phyloP scores from a whole-genome alignment of 2,113 vertebrate genomes.

The Tapirus terrestris region DNA sequence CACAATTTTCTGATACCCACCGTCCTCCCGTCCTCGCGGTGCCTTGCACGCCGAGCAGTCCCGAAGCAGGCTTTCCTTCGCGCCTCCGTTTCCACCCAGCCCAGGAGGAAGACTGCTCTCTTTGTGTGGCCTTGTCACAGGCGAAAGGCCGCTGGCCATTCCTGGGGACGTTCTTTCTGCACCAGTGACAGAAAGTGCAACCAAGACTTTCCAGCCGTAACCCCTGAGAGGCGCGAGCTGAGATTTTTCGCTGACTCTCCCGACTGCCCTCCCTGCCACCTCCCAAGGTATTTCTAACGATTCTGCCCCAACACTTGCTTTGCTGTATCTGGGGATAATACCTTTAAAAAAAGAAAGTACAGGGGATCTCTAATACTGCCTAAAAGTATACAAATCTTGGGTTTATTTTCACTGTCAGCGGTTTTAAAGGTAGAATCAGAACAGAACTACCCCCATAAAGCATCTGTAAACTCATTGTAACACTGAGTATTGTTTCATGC shows the following conservation, averaged over 20 bases:
- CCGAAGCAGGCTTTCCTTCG: slow-evolving; percentile 92
- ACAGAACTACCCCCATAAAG: slow-evolving; percentile 76
- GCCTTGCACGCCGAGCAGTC: slow-evolving; percentile 93
- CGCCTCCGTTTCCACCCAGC: slow-evolving; percentile 89
- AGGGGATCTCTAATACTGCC: slow-evolving; percentile 86
- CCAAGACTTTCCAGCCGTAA: slow-evolving; percentile 88
- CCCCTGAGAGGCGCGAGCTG: slow-evolving; percentile 87
- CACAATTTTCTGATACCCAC: slow-evolving; percentile 99
- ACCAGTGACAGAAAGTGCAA: slow-evolving; percentile 89
- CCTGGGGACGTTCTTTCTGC: slow-evolving; percentile 89
- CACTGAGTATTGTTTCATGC: slow-evolving; percentile 74
- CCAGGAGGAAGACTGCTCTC: slow-evolving; percentile 90
- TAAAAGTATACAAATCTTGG: slow-evolving; percentile 79
- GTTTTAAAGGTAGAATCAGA: slow-evolving; percentile 84
- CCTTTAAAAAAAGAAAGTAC: slow-evolving; percentile 84
- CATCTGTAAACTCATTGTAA: slow-evolving; percentile 84
- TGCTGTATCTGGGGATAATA: slow-evolving; percentile 84
- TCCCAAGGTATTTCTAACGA: slow-evolving; percentile 78
- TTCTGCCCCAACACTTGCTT: slow-evolving; percentile 87
- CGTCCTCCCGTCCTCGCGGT: slow-evolving; percentile 94
- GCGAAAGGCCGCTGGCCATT: slow-evolving; percentile 92
- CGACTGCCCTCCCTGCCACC: slow-evolving; percentile 69
- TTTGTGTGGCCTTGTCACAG: slow-evolving; percentile 91
- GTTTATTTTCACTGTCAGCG: slow-evolving; percentile 82
- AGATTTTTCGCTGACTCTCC: slow-evolving; percentile 77